Base-by-base conservation (phyloP, 2,888 invertebrate species). In the Thymelicus lineola region DNA sequence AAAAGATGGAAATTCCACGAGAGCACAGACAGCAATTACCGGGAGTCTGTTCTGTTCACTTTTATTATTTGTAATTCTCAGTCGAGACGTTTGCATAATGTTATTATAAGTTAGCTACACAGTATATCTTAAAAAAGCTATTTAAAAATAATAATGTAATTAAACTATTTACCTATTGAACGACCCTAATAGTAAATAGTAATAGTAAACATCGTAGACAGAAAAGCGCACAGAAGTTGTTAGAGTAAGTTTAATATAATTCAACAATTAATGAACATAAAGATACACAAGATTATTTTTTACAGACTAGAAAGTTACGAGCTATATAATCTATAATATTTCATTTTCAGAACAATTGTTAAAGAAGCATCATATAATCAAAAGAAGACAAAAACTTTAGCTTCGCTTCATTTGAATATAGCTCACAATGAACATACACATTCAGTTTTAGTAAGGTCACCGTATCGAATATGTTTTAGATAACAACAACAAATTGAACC, bases 401-500 rank as follows among this genome's bases (percentile, higher is more conserved):
- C 5, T 7, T 17, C 17, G 50, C 9, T 50, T 17, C 50, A 53
- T 20, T 53, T 20, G 53, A 50, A 15, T 20, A 53, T 53, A 10
- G 10, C 17, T 15, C 9, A 50, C 50, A 17, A 20, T 53, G 20
- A 45, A 45, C 45, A 14, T 9, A 10, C 12, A 45, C 48, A n/a
- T n/a, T n/a, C n/a, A 48, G 15, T 48, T 53, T 20, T 20, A 53
- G 20, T 12, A 20, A 57, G 57, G 35, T 57, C 57, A 57, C n/a
- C 36, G 36, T 36, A 36, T 14, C 14, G 45, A 10, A 28, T 55
- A 28, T 17, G 12, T 35, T 36, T 35, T 36, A 36, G n/a, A 36
- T 35, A 35, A 45, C 14, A 53, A n/a, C 61, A 70, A 70, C 10
- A 78, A 70, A 72, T 61, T 76, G 66, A 72, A 64, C 42, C 68